Conservation (phyloP, 2,113 vertebrate genomes). For the Romanogobio albipinnatus region DNA sequence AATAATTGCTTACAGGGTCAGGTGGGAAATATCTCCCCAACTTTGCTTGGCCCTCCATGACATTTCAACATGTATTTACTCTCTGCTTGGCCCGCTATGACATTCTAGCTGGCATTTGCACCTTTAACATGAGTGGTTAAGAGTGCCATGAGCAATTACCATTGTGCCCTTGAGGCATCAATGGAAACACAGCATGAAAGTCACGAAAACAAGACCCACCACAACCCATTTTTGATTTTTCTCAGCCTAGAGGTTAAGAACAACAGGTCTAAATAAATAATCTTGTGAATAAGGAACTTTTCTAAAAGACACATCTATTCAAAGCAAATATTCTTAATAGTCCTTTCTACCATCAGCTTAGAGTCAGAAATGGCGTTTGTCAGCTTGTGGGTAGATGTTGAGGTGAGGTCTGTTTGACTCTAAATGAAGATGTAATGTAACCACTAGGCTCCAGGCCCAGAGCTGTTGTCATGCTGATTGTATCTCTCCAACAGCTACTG, state of each 20-base stretch:
- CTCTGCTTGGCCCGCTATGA: background rate
- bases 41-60: background rate
- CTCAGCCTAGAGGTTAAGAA: background rate
- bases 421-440: slow-evolving; percentile 31
- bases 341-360: background rate
- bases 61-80: background rate
- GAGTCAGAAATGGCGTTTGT: background rate
- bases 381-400: background rate
- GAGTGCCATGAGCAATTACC: background rate
- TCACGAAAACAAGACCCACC: background rate
- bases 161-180: background rate
- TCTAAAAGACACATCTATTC: background rate
- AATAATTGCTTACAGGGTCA: background rate
- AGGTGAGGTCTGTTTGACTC: background rate
- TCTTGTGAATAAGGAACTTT: background rate
- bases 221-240: background rate
- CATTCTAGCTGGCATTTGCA: background rate
- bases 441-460: slow-evolving; percentile 26
- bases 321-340: background rate
- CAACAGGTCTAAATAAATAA: background rate
- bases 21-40: background rate
- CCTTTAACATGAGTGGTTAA: background rate
- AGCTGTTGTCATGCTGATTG: background rate
- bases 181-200: background rate
- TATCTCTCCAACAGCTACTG: slow-evolving; percentile 14